Evolutionary conservation across 1,140 invertebrate species (phyloP).

Genomic region (Solen grandis): DNA sequence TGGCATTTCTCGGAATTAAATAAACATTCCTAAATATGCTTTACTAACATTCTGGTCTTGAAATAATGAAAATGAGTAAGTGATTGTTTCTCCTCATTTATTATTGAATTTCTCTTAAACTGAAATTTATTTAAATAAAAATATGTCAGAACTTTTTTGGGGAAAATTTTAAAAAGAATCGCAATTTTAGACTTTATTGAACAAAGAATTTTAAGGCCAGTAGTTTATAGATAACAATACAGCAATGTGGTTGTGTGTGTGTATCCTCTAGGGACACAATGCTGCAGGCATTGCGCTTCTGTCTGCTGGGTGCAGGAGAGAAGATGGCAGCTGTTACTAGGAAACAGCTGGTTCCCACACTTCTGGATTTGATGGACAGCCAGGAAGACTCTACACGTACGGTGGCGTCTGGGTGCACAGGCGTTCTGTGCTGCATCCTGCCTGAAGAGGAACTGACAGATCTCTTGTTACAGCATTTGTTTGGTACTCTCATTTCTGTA

Average conservation of each 20-base stretch:
- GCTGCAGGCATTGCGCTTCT: constrained; percentile 92
- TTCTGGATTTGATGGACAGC: constrained; percentile 86
- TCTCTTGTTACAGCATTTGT: constrained; percentile 89
- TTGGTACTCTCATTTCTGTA: no score
- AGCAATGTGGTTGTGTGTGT: no score
- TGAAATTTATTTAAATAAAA: no score
- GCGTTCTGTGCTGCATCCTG: constrained; percentile 90
- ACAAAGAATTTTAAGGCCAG: background rate
- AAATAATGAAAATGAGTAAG: no score
- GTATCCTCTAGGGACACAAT: constrained; percentile 90
- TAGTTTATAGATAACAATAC: no score
- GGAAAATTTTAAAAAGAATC: no score
- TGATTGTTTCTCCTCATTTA: constrained; percentile 88
- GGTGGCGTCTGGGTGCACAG: constrained; percentile 92
- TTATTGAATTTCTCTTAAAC: constrained; percentile 89
- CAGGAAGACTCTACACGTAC: constrained; percentile 90
- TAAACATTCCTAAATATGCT: no score
- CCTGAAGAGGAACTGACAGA: constrained; percentile 87
- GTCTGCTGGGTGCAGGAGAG: constrained; percentile 90
- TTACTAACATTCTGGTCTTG: no score
- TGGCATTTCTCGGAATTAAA: no score
- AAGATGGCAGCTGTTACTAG: constrained; percentile 93
- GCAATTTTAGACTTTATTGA: background rate
- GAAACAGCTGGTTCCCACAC: constrained; percentile 88
- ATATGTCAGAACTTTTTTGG: no score